Conservation (phyloP, 2,113 vertebrate species). For the Mesoclemmys tuberculata region DNA sequence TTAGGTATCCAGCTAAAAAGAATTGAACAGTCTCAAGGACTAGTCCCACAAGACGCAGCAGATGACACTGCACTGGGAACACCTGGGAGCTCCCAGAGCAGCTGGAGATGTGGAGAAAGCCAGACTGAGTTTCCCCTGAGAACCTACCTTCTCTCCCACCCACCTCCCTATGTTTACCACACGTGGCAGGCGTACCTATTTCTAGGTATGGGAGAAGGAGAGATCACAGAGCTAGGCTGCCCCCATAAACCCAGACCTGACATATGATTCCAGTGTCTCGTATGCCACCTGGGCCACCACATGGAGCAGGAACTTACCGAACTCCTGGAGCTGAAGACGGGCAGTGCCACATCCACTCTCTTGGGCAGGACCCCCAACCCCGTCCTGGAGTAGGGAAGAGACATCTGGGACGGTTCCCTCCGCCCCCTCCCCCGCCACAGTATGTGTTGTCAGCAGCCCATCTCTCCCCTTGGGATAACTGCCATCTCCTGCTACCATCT, state of each 20-base stretch:
- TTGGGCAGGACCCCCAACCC: no score
- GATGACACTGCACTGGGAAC: not conserved
- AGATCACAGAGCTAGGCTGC: not conserved
- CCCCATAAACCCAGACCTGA: not conserved
- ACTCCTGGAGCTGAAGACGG: not conserved
- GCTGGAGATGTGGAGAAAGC: not conserved
- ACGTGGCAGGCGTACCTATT: not conserved
- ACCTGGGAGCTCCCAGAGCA: not conserved
- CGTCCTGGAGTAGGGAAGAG: not conserved
- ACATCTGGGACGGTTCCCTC: not conserved
- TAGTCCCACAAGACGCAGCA: not conserved
- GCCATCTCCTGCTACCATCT: not conserved
- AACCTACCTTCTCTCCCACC: not conserved
- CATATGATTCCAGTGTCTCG: not conserved
- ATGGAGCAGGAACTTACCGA: not conserved
- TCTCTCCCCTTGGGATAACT: not conserved
- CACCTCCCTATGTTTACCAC: not conserved
- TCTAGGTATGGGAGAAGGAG: not conserved
- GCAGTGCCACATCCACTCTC: not conserved
- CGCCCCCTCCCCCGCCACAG: not conserved
- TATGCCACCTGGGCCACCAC: not conserved
- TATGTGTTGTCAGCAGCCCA: not conserved
- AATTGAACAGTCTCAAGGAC: not conserved
- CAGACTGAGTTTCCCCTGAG: not conserved
- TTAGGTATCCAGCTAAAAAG: not conserved